Base-by-base conservation (phyloP, 2,888 invertebrate species). In the Drosophila testacea region DNA sequence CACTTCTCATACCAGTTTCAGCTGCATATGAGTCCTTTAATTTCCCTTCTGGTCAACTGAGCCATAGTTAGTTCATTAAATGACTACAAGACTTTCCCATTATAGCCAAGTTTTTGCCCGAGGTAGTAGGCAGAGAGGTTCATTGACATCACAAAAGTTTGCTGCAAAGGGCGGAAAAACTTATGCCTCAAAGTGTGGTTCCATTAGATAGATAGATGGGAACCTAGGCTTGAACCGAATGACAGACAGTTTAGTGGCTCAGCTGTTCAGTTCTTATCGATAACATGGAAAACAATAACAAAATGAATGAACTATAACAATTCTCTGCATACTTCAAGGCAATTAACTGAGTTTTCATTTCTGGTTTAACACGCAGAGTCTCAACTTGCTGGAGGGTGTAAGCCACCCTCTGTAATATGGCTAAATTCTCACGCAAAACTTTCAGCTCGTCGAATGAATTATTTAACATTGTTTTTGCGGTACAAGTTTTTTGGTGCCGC, bases 371-470 rank as follows among this genome's bases (percentile, higher is more conserved):
- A 87, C 87, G 87, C 84, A 84, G 79, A 63, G 46, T 64, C 66
- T 6, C 22, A 22, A 22, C 22, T 41, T 41, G 41, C 9, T 2
- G 41, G 41, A 41, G 27, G 44, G 44, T 6, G 6, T 59, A 50
- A 52, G 34, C 4, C 47, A 39, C 1, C 22, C 77, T 70, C 73
- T 72, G 78, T 84, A 80, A 84, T 87, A 82, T 84, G 87, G 84
- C 80, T 57, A 73, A 82, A 78, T 87, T 87, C 83, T 83, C 88
- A 85, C 88, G 85, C 79, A 82, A 81, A 85, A 85, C 72, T 85
- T 85, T 80, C 51, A 69, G 79, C 81, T 59, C 6, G 72, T 51
- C 69, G 62, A 82, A 82, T 85, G 79, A 85, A 87, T 84, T 87
- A 84, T 85, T 85, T 87, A 85, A 80, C 82, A 80, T 77, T 78